Percentiles rank a stretch among this genome's conserved stretches.
phyloP scores from a whole-genome alignment of 2,113 vertebrate genomes.

The Hydropotes inermis region DNA sequence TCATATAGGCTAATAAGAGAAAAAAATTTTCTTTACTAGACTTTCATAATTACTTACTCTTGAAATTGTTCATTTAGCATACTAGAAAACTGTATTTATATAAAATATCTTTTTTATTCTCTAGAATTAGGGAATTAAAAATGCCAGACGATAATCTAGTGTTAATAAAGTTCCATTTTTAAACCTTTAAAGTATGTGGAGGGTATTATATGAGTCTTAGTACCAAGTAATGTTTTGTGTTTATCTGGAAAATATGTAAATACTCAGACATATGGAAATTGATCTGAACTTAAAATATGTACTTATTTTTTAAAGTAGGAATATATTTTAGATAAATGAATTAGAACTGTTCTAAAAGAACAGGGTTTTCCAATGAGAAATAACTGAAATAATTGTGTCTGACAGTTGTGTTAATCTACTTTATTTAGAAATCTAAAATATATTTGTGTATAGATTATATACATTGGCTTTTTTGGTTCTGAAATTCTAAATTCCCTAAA shows the following conservation, averaged over 20 bases:
- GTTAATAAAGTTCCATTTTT: conserved; percentile 8
- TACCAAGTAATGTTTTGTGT: background rate
- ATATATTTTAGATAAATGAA: background rate
- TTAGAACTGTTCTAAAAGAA: background rate
- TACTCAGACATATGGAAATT: background rate
- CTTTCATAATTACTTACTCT: background rate
- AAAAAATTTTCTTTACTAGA: background rate
- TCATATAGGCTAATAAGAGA: background rate
- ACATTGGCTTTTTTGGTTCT: background rate
- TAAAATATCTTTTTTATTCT: background rate
- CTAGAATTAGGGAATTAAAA: background rate
- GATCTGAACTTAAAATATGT: conserved; percentile 31
- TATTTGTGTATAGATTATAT: background rate
- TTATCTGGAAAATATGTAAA: conserved; percentile 23
- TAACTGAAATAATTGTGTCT: background rate
- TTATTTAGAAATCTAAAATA: background rate
- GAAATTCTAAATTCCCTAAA: conserved; percentile 28
- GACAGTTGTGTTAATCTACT: background rate
- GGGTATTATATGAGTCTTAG: background rate
- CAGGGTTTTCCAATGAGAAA: background rate
- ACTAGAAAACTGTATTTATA: background rate
- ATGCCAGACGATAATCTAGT: background rate
- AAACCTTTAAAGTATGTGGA: background rate
- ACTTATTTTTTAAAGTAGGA: conserved; percentile 16
- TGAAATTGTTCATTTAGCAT: background rate